Percentiles rank a stretch among this genome's conserved stretches.
phyloP scores from a whole-genome alignment of 2,888 invertebrate genomes.

The Hypolimnas misippus region DNA sequence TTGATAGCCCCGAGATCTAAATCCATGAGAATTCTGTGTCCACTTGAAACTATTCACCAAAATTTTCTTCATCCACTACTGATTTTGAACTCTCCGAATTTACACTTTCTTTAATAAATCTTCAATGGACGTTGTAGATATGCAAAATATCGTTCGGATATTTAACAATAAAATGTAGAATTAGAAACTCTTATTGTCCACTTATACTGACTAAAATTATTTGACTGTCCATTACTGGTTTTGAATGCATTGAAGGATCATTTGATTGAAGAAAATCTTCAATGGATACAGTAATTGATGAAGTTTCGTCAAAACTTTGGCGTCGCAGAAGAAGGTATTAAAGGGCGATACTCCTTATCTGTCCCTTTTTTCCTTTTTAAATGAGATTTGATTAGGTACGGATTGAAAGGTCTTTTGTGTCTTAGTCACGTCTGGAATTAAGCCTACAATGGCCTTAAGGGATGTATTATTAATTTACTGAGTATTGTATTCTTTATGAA shows the following conservation, averaged over 20 bases:
- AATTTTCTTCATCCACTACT: neutral
- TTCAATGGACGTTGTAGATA: neutral
- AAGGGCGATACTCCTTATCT: constrained; percentile 34
- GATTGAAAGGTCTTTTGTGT: constrained; percentile 52
- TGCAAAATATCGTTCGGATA: neutral
- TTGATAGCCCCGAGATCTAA: constrained; percentile 20
- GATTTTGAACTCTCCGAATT: neutral
- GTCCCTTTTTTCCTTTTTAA: constrained; percentile 38
- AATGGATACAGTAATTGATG: neutral
- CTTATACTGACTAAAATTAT: neutral
- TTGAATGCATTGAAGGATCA: neutral
- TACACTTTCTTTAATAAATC: neutral
- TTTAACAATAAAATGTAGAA: neutral
- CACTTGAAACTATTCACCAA: neutral
- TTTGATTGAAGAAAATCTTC: neutral
- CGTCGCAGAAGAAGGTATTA: constrained; percentile 17
- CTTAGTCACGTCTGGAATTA: constrained; percentile 53
- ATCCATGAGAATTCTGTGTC: constrained; percentile 20
- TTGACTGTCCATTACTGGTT: neutral
- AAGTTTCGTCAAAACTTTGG: neutral
- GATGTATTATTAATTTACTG: constrained; percentile 42
- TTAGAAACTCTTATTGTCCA: constrained; percentile 1
- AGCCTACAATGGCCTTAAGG: constrained; percentile 45
- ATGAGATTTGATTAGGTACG: constrained; percentile 47
- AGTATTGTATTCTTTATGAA: constrained; percentile 37